A percentile compares a stretch with the other conserved stretches of the same genome.
phyloP scores from a whole-genome alignment of 1,140 invertebrate genomes.

The Rhopalosiphum padi region DNA sequence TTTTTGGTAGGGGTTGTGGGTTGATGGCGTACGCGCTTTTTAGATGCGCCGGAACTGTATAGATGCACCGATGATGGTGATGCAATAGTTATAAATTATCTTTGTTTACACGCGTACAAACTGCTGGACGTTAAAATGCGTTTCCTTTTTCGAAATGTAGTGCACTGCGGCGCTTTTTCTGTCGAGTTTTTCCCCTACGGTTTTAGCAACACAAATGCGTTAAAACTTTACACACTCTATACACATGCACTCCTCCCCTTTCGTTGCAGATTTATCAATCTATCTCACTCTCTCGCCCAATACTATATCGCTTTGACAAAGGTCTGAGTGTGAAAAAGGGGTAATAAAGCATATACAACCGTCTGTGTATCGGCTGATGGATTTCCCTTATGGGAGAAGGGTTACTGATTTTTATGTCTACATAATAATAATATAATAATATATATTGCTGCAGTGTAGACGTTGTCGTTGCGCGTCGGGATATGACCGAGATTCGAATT shows the following conservation, averaged over 20 bases:
- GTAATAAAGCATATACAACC: neutral
- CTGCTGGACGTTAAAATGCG: slow-evolving; percentile 4
- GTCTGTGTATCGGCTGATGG: neutral
- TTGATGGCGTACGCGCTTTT: neutral
- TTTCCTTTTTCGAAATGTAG: neutral
- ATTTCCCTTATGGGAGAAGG: neutral
- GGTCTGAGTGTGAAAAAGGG: neutral
- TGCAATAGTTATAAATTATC: neutral
- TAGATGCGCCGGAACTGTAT: neutral
- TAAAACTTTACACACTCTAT: neutral
- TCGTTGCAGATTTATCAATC: neutral
- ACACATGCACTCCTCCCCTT: neutral
- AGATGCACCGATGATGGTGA: neutral
- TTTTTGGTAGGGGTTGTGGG: neutral
- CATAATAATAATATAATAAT: neutral
- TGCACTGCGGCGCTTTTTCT: neutral
- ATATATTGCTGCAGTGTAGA: neutral
- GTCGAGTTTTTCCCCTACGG: neutral
- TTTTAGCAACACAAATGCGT: neutral
- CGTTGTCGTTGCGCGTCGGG: neutral
- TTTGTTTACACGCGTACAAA: neutral
- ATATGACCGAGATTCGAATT: neutral
- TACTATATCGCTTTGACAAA: neutral
- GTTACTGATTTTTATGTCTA: slow-evolving; percentile 11
- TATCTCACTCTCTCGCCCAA: neutral